Evolutionary conservation across 1,140 invertebrate genomes (phyloP), one percentile per base, ranked within the genome.

Genomic region (Drosophila tani): DNA sequence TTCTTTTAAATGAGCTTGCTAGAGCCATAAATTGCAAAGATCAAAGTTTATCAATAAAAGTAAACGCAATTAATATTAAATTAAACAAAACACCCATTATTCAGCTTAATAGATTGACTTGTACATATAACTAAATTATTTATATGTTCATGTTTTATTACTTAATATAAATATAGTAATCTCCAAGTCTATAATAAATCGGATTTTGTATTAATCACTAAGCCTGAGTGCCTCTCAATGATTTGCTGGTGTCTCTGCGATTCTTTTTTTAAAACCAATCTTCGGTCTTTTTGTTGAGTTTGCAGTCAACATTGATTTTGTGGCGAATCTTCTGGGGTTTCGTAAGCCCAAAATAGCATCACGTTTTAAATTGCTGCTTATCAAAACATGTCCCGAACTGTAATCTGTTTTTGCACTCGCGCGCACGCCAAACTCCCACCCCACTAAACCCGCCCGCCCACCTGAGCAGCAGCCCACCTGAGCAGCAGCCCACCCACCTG

Each of bases 361-460:
- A 90, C 85, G 85, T 90, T 90, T 90, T 90, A 90, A 90, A 90
- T 90, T 90, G 85, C 86, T 90, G 85, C 85, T 90, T 90, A 90
- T 90, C 85, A 90, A 90, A 90, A 90, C 85, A 90, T 90, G 85
- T 90, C 79, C 86, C 71, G 68, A 90, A 82, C 86, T 90, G 85
- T 90, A 90, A 90, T 90, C 85, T 90, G 81, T 88, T 88, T 88
- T 85, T 76, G 75, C 75, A 83, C 75, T 90, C 75, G 78, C 75
- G 51, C 75, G 62, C 70, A 68, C 64, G 57, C 69, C 65, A 69
- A 75, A 67, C 75, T 59, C 24, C 62, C 53, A 66, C 12, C 24
- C 40, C 49, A 35, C 40, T 32, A 24, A 24, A 4, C 21, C 21
- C 21, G 2, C 17, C 40, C 51, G n/a, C 38, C 35, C 49, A 14